phyloP scores from a whole-genome alignment of 1,140 invertebrate genomes.

The Aphelinus atriplicis region DNA sequence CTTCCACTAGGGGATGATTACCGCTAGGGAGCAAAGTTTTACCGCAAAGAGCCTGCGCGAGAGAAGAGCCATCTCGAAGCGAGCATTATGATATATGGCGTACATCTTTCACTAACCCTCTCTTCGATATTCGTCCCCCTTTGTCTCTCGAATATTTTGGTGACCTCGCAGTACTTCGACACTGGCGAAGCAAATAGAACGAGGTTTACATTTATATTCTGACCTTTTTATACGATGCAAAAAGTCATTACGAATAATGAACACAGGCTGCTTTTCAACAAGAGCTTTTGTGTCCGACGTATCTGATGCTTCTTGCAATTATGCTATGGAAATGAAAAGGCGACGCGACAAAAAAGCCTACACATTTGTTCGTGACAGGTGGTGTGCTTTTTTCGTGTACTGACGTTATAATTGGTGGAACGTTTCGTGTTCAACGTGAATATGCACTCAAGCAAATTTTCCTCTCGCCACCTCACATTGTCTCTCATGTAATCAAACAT shows the following conservation, averaged over 20 bases:
- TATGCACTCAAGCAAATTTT: too few relatives aligned
- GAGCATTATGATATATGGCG: neutral
- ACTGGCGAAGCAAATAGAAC: neutral
- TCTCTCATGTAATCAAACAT: too few relatives aligned
- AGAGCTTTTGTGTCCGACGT: slow-evolving; percentile 1
- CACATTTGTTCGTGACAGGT: too few relatives aligned
- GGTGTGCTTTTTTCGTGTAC: too few relatives aligned
- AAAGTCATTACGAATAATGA: neutral
- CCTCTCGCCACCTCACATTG: too few relatives aligned
- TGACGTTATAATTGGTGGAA: too few relatives aligned
- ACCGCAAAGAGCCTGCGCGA: too few relatives aligned
- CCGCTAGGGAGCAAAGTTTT: too few relatives aligned
- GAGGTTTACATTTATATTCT: neutral
- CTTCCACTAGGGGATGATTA: too few relatives aligned
- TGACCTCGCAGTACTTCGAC: neutral
- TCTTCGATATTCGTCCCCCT: slow-evolving; percentile 3
- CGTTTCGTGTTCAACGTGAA: too few relatives aligned
- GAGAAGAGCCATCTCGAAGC: neutral
- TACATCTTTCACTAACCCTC: slow-evolving; percentile 7
- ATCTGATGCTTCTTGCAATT: neutral
- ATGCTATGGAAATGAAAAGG: neutral
- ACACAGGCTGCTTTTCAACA: neutral
- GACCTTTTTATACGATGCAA: neutral
- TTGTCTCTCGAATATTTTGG: neutral
- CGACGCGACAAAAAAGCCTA: too few relatives aligned